Conservation (phyloP, 2,888 invertebrate species). For the Campopleginae sp. region DNA sequence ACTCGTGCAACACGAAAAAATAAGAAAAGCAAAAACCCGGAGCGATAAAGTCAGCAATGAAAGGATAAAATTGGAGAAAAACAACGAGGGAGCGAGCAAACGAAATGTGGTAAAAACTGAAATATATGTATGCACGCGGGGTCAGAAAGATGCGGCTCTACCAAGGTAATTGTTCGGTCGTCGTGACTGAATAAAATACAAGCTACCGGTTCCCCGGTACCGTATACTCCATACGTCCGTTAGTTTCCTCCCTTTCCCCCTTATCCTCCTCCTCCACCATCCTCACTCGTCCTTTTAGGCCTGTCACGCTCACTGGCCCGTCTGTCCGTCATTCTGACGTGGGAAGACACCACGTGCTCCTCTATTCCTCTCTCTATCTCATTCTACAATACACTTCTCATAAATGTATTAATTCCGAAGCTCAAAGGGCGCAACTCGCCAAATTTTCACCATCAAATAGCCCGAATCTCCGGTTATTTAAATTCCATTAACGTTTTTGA, state of each 20-base stretch:
- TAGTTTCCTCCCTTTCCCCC: constrained; percentile 78
- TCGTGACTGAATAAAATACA: constrained; percentile 84
- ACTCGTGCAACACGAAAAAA: constrained; percentile 48
- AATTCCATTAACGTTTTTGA: not conserved
- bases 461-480: no score
- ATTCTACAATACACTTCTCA: constrained; percentile 10
- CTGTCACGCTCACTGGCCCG: constrained; percentile 77
- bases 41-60: constrained; percentile 48
- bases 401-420: not conserved
- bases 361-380: constrained; percentile 36
- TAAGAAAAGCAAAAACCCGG: not conserved
- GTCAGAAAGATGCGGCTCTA: constrained; percentile 52
- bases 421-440: not conserved
- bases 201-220: constrained; percentile 77
- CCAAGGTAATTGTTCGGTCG: constrained; percentile 83
- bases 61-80: constrained; percentile 22
- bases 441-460: not conserved
- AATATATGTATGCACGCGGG: not conserved
- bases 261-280: constrained; percentile 75
- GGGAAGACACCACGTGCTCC: constrained; percentile 82
- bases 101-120: not conserved
- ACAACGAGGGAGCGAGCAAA: constrained; percentile 7
- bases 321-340: constrained; percentile 84
- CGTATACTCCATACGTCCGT: constrained; percentile 69
- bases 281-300: constrained; percentile 73